These are phyloP conservation scores for Lepidocyrtoides sp. DNA, from an alignment of 2,888 invertebrate species.

Conservation along the genomic window DNA sequence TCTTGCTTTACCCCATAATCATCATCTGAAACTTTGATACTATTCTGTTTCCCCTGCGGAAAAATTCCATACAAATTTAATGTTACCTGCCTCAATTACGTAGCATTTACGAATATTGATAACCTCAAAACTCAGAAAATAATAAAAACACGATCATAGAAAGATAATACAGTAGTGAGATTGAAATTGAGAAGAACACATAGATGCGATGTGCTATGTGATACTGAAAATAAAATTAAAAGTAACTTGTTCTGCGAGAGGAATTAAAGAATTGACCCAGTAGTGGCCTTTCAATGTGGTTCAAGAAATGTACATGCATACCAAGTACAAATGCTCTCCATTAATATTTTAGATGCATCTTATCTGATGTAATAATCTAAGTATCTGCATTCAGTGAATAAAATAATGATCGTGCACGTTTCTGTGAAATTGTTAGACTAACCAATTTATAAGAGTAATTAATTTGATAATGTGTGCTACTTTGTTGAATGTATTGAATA, in stretches of 20 bases:
- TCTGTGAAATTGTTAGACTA: background rate
- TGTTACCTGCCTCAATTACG: no score
- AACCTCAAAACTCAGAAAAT: background rate
- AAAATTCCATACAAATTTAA: no score
- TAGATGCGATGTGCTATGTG: slow-evolving; percentile 39
- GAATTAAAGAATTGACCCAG: background rate
- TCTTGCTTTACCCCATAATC: no score
- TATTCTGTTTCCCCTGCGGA: no score
- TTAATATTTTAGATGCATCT: background rate
- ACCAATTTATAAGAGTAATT: background rate
- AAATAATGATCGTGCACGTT: background rate
- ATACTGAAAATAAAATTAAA: slow-evolving; percentile 59
- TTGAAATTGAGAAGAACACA: slow-evolving; percentile 45
- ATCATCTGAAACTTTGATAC: no score
- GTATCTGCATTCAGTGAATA: background rate
- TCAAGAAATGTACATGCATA: background rate
- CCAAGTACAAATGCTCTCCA: no score
- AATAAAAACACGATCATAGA: background rate
- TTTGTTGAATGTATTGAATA: slow-evolving; percentile 18
- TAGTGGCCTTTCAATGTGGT: background rate
- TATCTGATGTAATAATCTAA: slow-evolving; percentile 43
- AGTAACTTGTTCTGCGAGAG: background rate
- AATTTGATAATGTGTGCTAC: background rate
- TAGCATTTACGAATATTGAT: no score
- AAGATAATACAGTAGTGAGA: background rate